phyloP scores from a whole-genome alignment of 2,888 invertebrate species.

The Melangyna quadrimaculata region DNA sequence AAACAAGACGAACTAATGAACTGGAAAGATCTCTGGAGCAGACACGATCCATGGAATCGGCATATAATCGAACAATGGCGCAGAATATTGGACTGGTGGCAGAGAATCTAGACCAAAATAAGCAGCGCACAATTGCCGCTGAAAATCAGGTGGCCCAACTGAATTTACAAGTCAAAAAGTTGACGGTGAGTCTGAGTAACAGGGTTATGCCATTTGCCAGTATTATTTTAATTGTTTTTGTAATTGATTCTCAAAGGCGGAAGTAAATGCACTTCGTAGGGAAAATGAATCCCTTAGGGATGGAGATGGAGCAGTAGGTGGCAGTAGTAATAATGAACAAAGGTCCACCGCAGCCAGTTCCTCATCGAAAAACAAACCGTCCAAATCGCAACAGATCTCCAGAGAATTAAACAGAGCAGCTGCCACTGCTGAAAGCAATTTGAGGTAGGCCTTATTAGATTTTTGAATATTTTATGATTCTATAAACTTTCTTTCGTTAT shows the following conservation, averaged over 20 bases:
- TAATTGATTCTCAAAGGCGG: conserved; percentile 79
- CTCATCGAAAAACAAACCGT: conserved; percentile 77
- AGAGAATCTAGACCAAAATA: conserved; percentile 83
- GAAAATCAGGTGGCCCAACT: conserved; percentile 85
- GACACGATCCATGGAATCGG: conserved; percentile 81
- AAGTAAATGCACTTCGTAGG: conserved; percentile 81
- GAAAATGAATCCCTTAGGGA: conserved; percentile 83
- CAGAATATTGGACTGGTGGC: conserved; percentile 84
- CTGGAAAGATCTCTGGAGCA: conserved; percentile 83
- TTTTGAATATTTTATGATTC: too few species aligned
- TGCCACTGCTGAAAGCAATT: conserved; percentile 85
- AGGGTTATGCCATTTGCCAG: too few species aligned
- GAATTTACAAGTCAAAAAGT: conserved; percentile 86
- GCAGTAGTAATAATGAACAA: conserved; percentile 69
- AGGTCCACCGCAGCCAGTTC: conserved; percentile 8
- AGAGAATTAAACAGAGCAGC: conserved; percentile 85
- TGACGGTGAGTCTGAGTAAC: conserved; percentile 84
- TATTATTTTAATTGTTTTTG: neutral
- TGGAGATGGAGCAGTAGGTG: conserved; percentile 81
- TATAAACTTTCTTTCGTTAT: too few species aligned
- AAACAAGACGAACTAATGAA: conserved; percentile 82
- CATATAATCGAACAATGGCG: conserved; percentile 82
- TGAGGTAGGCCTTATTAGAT: conserved; percentile 81
- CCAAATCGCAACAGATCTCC: conserved; percentile 82
- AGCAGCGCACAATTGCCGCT: conserved; percentile 84